Evolutionary conservation across 2,888 invertebrate species (phyloP).

Genomic region (Dioctria rufipes): DNA sequence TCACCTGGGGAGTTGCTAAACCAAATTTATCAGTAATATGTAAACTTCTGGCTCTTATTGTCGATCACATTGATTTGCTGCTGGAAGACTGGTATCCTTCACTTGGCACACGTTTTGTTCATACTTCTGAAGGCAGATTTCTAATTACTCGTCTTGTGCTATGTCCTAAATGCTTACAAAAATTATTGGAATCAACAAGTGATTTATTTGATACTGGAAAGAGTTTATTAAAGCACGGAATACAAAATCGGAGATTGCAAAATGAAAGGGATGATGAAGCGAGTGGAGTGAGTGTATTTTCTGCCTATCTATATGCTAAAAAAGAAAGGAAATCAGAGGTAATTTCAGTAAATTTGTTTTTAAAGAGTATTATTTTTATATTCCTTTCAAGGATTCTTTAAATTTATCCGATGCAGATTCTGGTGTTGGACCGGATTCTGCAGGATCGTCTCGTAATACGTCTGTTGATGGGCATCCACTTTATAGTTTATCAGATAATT

Average conservation of each 20-base stretch:
- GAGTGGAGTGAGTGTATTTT: constrained; percentile 64
- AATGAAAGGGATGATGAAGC: constrained; percentile 67
- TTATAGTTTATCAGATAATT: constrained; percentile 69
- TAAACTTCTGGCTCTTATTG: constrained; percentile 87
- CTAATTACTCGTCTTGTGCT: constrained; percentile 94
- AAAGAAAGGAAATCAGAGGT: constrained; percentile 68
- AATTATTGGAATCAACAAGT: constrained; percentile 64
- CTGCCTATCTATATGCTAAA: constrained; percentile 41
- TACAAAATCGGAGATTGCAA: constrained; percentile 33
- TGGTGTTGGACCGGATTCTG: constrained; percentile 87
- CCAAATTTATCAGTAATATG: constrained; percentile 86
- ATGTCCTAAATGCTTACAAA: constrained; percentile 88
- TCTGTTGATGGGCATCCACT: constrained; percentile 84
- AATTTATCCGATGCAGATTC: constrained; percentile 87
- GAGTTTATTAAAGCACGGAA: constrained; percentile 50
- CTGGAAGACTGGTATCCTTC: constrained; percentile 99
- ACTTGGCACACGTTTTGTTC: constrained; percentile 95
- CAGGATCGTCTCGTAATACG: constrained; percentile 85
- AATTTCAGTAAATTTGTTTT: not conserved
- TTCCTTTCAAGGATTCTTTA: constrained; percentile 75
- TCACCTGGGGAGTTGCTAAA: constrained; percentile 76
- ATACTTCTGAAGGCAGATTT: constrained; percentile 96
- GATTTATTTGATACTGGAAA: constrained; percentile 7
- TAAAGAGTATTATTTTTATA: constrained; percentile 10
- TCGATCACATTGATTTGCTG: constrained; percentile 96